Evolutionary conservation across 2,888 invertebrate genomes (phyloP).

Genomic region (Chloromyia formosa): DNA sequence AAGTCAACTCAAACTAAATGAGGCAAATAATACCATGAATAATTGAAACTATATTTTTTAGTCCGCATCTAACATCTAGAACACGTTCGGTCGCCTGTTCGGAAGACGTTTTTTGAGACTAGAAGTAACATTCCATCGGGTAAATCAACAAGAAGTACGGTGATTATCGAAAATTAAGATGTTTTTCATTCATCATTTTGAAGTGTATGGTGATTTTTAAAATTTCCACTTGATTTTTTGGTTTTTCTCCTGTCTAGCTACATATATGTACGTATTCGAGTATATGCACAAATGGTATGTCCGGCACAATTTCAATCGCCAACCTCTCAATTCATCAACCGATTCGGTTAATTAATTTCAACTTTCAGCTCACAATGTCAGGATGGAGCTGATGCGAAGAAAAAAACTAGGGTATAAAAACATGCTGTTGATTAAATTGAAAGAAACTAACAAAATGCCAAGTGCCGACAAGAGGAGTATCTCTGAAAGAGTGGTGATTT

Average conservation of each 20-base stretch:
- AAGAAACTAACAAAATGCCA: slow-evolving; percentile 32
- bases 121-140: background rate
- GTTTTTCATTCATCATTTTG: slow-evolving; percentile 1
- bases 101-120: too few relatives aligned
- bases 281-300: background rate
- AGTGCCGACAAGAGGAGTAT: slow-evolving; percentile 27
- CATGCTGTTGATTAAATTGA: slow-evolving; percentile 3
- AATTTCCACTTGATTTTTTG: background rate
- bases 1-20: too few relatives aligned
- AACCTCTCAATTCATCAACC: slow-evolving; percentile 23
- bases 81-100: too few relatives aligned
- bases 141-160: slow-evolving; percentile 17
- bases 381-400: background rate
- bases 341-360: slow-evolving; percentile 36
- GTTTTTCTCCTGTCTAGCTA: background rate
- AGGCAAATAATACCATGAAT: too few relatives aligned
- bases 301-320: background rate
- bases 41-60: too few relatives aligned
- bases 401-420: background rate
- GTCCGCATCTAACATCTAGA: too few relatives aligned
- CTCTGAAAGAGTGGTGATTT: slow-evolving; percentile 30
- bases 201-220: background rate
- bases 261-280: background rate
- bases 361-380: background rate
- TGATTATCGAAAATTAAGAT: slow-evolving; percentile 39